Base-by-base conservation (phyloP, 2,888 invertebrate genomes). In the Synergus itoensis region DNA sequence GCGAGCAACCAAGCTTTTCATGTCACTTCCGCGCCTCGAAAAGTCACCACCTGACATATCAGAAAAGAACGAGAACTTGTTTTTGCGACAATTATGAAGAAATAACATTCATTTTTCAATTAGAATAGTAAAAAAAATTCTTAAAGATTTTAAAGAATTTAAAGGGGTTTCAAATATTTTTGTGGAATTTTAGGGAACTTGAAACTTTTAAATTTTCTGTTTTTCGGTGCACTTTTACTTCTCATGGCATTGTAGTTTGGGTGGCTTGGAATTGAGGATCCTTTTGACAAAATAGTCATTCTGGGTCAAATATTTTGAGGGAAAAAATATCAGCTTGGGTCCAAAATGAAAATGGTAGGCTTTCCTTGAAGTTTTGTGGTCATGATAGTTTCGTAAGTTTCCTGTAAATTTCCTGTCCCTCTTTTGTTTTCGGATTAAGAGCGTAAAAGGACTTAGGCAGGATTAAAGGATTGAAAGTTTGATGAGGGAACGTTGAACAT, bases 401-500 rank as follows among this genome's bases (percentile, higher is more conserved):
- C 36, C 36, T 36, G 36, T 36, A 36, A 36, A 36, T 36, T 36
- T 12, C 62, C 14, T 14, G 62, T 62, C 65, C 40, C 16, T 64
- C 63, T 41, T n/a, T 65, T 40, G 40, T 65, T 65, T 65, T 43
- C n/a, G 65, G 65, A 65, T 65, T 65, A 65, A n/a, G n/a, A 41
- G 65, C 40, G 18, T 65, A 41, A 65, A 65, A 65, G 45, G 67
- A 43, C 67, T 67, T 18, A 16, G 45, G 14, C 14, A 16, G 67
- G 67, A 67, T 67, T 67, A 67, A 67, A 67, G 67, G 67, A 67
- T 67, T 67, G 40, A 45, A 67, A 45, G 43, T 67, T 67, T 67
- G 67, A 67, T 67, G 67, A 67, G 67, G 67, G 67, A 57, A 67
- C 21, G 45, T 18, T 41, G 18, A 45, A 8, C 36, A 65, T 14